Conservation (phyloP, 2,888 invertebrate genomes). For the Dorcus parallelipipedus region DNA sequence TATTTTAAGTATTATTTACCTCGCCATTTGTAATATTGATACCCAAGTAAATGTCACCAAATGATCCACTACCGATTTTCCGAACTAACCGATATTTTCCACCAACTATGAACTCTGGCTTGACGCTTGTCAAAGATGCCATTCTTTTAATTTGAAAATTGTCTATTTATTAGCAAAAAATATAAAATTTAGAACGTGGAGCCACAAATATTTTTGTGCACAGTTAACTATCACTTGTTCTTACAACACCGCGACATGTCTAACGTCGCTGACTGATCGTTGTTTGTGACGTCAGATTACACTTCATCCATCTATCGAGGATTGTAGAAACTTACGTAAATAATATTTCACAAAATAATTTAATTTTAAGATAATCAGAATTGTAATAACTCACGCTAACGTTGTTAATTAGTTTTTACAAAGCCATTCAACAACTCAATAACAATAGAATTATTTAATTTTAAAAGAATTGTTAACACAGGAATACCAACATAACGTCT, state of each 20-base stretch:
- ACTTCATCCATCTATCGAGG: slow-evolving; percentile 9
- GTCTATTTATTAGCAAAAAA: slow-evolving; percentile 39
- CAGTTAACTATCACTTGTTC: slow-evolving; percentile 50
- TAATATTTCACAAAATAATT: not conserved
- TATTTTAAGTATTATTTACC: slow-evolving; percentile 54
- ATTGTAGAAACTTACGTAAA: not conserved
- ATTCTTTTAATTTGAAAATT: slow-evolving; percentile 44
- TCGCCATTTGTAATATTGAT: slow-evolving; percentile 88
- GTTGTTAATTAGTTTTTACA: not conserved
- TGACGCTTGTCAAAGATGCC: slow-evolving; percentile 46
- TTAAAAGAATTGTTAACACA: not conserved
- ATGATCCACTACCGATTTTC: slow-evolving; percentile 98
- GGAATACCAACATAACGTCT: too few species aligned
- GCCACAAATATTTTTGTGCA: slow-evolving; percentile 46
- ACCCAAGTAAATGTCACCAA: slow-evolving; percentile 98
- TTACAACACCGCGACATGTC: slow-evolving; percentile 59
- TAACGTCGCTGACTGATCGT: slow-evolving; percentile 41
- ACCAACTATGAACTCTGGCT: slow-evolving; percentile 79
- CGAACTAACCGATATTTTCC: slow-evolving; percentile 92
- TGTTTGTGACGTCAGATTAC: slow-evolving; percentile 40
- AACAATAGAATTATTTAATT: not conserved
- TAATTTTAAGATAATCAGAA: not conserved
- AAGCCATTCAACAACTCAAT: not conserved
- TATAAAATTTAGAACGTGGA: slow-evolving; percentile 47
- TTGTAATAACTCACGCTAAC: not conserved